Percentiles rank a stretch among this genome's conserved stretches.
Conservation (phyloP, 2,888 invertebrate species). For the Eupithecia tripunctaria region DNA sequence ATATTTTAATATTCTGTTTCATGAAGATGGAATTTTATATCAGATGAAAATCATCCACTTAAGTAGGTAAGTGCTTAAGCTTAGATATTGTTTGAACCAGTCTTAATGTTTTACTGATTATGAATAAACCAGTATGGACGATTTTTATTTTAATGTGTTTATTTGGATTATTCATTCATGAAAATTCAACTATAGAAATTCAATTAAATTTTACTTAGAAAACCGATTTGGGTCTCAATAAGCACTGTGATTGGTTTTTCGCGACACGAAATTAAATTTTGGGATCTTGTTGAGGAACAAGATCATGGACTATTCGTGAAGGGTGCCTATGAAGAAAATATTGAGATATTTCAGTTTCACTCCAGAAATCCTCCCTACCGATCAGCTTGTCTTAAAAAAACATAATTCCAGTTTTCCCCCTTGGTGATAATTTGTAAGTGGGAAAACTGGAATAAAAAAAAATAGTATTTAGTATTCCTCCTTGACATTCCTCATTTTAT, state of each 20-base stretch:
- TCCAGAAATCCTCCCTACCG: too few species aligned
- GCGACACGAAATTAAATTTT: conserved; percentile 7
- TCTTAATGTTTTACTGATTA: not conserved
- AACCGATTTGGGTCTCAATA: conserved; percentile 5
- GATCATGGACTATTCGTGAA: not conserved
- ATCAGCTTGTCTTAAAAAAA: too few species aligned
- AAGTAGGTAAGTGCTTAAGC: too few species aligned
- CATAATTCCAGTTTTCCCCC: too few species aligned
- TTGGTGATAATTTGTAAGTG: too few species aligned
- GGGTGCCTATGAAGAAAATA: not conserved
- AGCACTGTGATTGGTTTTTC: conserved; percentile 9
- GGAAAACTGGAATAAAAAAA: too few species aligned
- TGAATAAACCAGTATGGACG: not conserved
- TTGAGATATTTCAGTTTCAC: too few species aligned
- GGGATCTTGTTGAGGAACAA: not conserved
- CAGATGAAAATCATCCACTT: not conserved
- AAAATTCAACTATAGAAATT: too few species aligned
- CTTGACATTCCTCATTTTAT: too few species aligned
- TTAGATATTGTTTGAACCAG: not conserved
- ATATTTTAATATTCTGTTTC: conserved; percentile 7
- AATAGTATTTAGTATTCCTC: too few species aligned
- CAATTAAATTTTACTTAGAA: conserved; percentile 4
- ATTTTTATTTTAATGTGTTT: not conserved
- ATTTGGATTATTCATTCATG: not conserved
- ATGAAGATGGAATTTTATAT: not conserved